Conservation (phyloP, 2,113 vertebrate species). For the Notechis scutatus region DNA sequence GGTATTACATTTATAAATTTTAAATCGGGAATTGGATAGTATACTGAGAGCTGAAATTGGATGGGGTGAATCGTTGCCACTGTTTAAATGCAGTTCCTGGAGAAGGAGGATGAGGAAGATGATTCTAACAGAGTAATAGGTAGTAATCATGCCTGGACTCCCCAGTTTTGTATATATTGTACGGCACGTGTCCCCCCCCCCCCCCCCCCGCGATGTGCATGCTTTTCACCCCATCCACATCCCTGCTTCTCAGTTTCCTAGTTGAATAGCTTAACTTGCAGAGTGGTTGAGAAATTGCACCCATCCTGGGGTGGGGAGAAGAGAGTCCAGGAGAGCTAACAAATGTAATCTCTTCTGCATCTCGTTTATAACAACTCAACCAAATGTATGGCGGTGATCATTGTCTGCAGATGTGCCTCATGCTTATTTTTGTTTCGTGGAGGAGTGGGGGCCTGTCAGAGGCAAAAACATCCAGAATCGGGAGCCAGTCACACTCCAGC, state of each 20-base stretch:
- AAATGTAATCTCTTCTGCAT: slow-evolving; percentile 34
- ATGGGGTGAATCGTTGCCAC: slow-evolving; percentile 70
- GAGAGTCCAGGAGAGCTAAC: not conserved
- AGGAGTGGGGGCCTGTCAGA: slow-evolving; percentile 66
- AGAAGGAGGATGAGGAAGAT: slow-evolving; percentile 66
- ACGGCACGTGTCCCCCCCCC: slow-evolving; percentile 34
- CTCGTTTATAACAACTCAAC: slow-evolving; percentile 30
- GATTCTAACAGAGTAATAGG: slow-evolving; percentile 53
- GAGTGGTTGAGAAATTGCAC: slow-evolving; percentile 43
- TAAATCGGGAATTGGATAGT: slow-evolving; percentile 81
- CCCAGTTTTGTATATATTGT: slow-evolving; percentile 56
- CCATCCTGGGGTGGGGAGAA: not conserved
- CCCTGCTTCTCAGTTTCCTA: slow-evolving; percentile 43
- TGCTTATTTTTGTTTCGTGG: slow-evolving; percentile 68
- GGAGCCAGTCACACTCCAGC: slow-evolving; percentile 70
- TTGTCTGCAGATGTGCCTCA: slow-evolving; percentile 40
- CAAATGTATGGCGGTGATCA: slow-evolving; percentile 43
- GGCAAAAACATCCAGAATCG: slow-evolving; percentile 61
- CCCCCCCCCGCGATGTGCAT: too few relatives aligned
- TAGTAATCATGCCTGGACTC: slow-evolving; percentile 57
- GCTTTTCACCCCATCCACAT: slow-evolving; percentile 6
- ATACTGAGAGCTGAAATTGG: slow-evolving; percentile 77
- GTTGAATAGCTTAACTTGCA: slow-evolving; percentile 43
- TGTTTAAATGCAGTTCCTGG: slow-evolving; percentile 69
- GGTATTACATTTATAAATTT: slow-evolving; percentile 90